Conservation (phyloP, 2,113 vertebrate genomes). For the Callopanchax toddi region DNA sequence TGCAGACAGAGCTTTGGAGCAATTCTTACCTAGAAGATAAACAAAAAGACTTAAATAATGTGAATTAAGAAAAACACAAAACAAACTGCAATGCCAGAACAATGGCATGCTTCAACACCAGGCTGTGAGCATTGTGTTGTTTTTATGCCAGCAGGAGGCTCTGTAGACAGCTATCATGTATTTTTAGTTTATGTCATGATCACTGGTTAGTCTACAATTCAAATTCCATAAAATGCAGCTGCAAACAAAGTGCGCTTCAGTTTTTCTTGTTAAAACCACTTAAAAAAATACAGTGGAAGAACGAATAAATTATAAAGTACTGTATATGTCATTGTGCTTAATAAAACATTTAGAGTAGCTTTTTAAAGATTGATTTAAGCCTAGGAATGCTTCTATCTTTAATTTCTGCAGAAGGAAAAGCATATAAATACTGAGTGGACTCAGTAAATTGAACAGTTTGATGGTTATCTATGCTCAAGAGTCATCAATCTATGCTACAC, state of each 20-base stretch:
- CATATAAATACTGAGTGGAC: conserved; percentile 12
- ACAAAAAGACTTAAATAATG: conserved; percentile 28
- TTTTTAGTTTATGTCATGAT: neutral
- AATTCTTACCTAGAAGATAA: conserved; percentile 83
- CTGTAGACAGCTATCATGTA: neutral
- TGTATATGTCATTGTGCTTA: conserved; percentile 2
- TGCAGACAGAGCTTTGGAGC: conserved; percentile 71
- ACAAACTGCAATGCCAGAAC: neutral
- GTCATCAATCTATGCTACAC: conserved; percentile 46
- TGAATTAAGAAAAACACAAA: conserved; percentile 3
- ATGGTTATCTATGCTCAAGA: conserved; percentile 27
- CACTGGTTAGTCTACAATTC: neutral
- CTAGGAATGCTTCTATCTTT: neutral
- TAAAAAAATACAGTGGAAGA: neutral
- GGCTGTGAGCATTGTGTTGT: neutral
- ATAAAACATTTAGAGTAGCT: neutral
- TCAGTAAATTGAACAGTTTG: conserved; percentile 12
- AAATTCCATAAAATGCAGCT: neutral
- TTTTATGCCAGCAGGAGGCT: neutral
- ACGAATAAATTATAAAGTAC: neutral
- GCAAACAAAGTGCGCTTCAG: neutral
- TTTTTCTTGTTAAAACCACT: neutral
- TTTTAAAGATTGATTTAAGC: neutral
- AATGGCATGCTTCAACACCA: conserved; percentile 10
- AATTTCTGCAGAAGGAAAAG: neutral